Evolutionary conservation across 2,113 vertebrate genomes (phyloP).

Genomic region (Mastomys coucha): DNA sequence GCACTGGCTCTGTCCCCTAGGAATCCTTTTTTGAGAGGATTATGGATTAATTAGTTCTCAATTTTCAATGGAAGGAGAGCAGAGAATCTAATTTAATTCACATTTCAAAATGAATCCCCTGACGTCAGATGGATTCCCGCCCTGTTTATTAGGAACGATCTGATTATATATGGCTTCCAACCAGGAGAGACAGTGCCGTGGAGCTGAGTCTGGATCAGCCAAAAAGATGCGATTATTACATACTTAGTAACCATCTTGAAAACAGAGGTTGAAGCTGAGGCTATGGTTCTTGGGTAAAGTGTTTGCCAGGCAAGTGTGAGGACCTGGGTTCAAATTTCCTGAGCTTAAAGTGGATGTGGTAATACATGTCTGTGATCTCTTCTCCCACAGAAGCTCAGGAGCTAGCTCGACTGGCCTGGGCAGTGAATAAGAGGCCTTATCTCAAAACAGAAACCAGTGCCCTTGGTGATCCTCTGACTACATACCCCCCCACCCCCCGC

Average conservation of each 20-base stretch:
- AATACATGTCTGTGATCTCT: background rate
- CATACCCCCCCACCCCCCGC: rapidly evolving
- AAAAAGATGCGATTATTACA: background rate
- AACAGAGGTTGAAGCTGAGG: background rate
- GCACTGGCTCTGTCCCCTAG: background rate
- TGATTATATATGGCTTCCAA: background rate
- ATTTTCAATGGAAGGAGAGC: background rate
- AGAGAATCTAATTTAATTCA: background rate
- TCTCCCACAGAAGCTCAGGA: background rate
- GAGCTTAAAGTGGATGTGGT: background rate
- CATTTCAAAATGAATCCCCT: background rate
- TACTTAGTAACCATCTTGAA: background rate
- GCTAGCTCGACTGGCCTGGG: background rate
- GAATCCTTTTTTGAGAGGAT: background rate
- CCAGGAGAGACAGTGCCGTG: background rate
- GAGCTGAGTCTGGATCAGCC: background rate
- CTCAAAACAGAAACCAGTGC: background rate
- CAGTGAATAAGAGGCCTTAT: background rate
- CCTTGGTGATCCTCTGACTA: no score
- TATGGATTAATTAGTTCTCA: background rate
- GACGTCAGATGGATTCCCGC: background rate
- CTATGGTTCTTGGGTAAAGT: background rate
- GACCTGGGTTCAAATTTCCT: background rate
- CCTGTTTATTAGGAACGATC: background rate
- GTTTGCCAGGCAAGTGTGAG: background rate